phyloP scores from a whole-genome alignment of 1,140 invertebrate genomes.

The Vanessa tameamea region DNA sequence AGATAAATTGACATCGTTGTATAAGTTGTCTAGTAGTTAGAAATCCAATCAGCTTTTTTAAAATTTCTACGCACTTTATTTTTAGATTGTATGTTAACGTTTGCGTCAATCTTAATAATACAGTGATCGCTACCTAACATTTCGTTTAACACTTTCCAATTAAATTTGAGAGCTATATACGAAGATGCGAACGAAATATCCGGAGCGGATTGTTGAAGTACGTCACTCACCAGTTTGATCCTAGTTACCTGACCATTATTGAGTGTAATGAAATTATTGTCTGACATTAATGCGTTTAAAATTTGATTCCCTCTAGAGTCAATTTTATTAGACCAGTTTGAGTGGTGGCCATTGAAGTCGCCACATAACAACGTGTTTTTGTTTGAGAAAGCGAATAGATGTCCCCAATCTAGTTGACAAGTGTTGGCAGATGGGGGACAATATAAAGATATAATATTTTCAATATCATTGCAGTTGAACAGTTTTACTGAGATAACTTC shows the following conservation, averaged over 20 bases:
- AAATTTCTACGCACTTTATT: conserved; percentile 34
- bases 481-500: conserved; percentile 26
- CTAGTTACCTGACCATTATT: conserved; percentile 27
- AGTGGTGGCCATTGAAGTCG: conserved; percentile 38
- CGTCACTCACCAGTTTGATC: background rate
- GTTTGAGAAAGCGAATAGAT: conserved; percentile 25
- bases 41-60: conserved; percentile 42
- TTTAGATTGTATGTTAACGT: background rate
- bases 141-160: conserved; percentile 21
- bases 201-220: conserved; percentile 10
- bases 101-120: conserved; percentile 9
- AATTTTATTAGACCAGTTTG: conserved; percentile 34
- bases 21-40: conserved; percentile 14
- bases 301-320: conserved; percentile 34
- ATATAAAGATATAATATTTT: conserved; percentile 38
- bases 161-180: conserved; percentile 15
- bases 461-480: conserved; percentile 30
- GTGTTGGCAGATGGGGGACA: conserved; percentile 41
- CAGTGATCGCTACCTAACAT: conserved; percentile 26
- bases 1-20: background rate
- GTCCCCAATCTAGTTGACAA: conserved; percentile 36
- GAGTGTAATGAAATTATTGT: conserved; percentile 23
- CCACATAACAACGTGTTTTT: conserved; percentile 34
- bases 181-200: conserved; percentile 13
- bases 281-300: background rate